Percentiles rank a stretch among this genome's conserved stretches.
Conservation (phyloP, 2,888 invertebrate genomes). For the Julus scandinavius region DNA sequence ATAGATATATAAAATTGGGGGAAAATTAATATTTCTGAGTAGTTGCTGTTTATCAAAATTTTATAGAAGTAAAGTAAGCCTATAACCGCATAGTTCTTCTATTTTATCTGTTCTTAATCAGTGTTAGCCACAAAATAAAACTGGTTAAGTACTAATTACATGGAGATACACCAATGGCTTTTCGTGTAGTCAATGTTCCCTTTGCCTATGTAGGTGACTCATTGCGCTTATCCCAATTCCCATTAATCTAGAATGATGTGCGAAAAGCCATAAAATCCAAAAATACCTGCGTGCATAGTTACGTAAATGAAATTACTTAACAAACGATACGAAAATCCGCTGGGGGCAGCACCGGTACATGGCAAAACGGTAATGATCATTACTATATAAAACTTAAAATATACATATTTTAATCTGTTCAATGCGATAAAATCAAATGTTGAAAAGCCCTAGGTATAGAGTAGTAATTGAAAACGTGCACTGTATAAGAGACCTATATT, state of each 20-base stretch:
- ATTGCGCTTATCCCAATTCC: background rate
- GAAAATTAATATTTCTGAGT: background rate
- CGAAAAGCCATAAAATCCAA: background rate
- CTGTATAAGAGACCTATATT: no score
- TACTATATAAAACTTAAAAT: no score
- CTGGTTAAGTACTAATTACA: conserved; percentile 25
- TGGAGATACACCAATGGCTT: background rate
- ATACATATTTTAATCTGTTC: no score
- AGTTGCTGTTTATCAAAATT: background rate
- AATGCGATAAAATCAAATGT: no score
- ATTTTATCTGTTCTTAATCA: background rate
- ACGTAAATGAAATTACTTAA: background rate
- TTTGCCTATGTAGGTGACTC: background rate
- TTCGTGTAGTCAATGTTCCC: background rate
- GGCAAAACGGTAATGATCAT: no score
- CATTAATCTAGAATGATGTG: conserved; percentile 10
- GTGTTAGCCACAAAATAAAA: background rate
- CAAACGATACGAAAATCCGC: no score
- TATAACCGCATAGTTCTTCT: background rate
- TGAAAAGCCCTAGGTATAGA: background rate
- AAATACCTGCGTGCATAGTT: background rate
- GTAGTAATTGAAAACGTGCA: no score
- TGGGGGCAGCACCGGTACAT: no score
- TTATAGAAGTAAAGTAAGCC: background rate
- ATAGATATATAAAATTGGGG: background rate